Evolutionary conservation across 2,797 vertebrate species (phyloP).

Genomic region (Mormyrus hasselquistii): DNA sequence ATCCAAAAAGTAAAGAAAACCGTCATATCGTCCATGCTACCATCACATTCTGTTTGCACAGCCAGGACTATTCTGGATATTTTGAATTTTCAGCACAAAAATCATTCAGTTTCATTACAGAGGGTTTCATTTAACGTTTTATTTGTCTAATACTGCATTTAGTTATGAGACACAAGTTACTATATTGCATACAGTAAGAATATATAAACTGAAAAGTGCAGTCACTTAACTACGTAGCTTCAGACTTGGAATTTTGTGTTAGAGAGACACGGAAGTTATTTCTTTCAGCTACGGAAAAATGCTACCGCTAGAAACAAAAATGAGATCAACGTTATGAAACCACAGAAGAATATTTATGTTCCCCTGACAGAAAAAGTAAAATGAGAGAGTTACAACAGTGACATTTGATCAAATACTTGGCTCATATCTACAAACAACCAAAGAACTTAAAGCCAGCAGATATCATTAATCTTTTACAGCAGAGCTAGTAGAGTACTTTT

Average conservation of each 20-base stretch:
- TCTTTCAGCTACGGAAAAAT: not conserved
- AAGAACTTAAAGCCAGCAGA: not conserved
- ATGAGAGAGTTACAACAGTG: not conserved
- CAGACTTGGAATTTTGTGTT: not conserved
- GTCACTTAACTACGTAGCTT: not conserved
- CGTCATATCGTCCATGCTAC: not conserved
- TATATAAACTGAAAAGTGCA: not conserved
- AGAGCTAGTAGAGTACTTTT: not conserved
- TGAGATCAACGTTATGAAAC: not conserved
- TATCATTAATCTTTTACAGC: not conserved
- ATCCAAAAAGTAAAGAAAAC: not conserved
- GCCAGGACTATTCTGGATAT: not conserved
- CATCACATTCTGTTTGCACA: not conserved
- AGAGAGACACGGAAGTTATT: not conserved
- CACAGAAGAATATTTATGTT: not conserved
- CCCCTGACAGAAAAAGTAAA: not conserved
- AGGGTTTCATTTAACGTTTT: not conserved
- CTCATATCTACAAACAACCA: not conserved
- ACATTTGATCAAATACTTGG: not conserved
- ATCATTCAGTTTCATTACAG: not conserved
- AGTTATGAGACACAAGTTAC: not conserved
- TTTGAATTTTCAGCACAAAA: not conserved
- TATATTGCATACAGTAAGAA: not conserved
- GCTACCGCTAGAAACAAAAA: not conserved
- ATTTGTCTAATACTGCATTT: not conserved